These are phyloP conservation scores for Thalassoma bifasciatum DNA, from an alignment of 2,113 vertebrate genomes.

Conservation along the genomic window DNA sequence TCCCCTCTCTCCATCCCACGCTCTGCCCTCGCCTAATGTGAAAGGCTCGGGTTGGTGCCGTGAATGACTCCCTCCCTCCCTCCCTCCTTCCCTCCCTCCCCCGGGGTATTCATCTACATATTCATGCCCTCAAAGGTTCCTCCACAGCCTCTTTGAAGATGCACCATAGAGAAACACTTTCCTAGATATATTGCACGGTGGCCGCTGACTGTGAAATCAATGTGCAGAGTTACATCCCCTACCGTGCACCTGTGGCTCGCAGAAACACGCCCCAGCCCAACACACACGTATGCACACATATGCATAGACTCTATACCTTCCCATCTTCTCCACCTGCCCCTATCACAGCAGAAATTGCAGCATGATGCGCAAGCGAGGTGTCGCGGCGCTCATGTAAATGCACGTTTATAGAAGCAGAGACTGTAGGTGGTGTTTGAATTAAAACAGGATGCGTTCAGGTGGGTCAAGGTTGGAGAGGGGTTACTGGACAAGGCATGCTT, in stretches of 20 bases:
- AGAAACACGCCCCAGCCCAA: slow-evolving; percentile 18
- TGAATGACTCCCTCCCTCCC: slow-evolving; percentile 67
- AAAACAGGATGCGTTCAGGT: slow-evolving; percentile 49
- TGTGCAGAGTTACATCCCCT: slow-evolving; percentile 51
- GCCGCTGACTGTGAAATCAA: slow-evolving; percentile 75
- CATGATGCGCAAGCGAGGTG: slow-evolving; percentile 16
- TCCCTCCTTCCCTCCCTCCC: slow-evolving; percentile 58
- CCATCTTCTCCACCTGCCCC: slow-evolving; percentile 27
- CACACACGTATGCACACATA: slow-evolving; percentile 18
- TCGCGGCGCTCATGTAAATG: slow-evolving; percentile 39
- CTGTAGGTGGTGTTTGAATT: slow-evolving; percentile 44
- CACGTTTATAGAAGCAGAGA: slow-evolving; percentile 32
- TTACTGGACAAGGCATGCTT: slow-evolving; percentile 60
- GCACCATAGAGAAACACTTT: slow-evolving; percentile 65
- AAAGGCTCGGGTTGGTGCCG: slow-evolving; percentile 56
- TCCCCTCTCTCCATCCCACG: slow-evolving; percentile 34
- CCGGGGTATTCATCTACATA: slow-evolving; percentile 74
- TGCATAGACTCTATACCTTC: neutral
- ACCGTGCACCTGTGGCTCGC: slow-evolving; percentile 64
- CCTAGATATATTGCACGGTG: slow-evolving; percentile 60
- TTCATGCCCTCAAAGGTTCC: slow-evolving; percentile 71
- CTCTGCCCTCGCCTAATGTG: slow-evolving; percentile 65
- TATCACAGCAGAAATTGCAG: slow-evolving; percentile 27
- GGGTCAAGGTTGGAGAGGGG: slow-evolving; percentile 25
- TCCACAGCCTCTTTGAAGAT: slow-evolving; percentile 64